Evolutionary conservation across 2,113 vertebrate genomes (phyloP).

Genomic region (Glaucidium brasilianum): DNA sequence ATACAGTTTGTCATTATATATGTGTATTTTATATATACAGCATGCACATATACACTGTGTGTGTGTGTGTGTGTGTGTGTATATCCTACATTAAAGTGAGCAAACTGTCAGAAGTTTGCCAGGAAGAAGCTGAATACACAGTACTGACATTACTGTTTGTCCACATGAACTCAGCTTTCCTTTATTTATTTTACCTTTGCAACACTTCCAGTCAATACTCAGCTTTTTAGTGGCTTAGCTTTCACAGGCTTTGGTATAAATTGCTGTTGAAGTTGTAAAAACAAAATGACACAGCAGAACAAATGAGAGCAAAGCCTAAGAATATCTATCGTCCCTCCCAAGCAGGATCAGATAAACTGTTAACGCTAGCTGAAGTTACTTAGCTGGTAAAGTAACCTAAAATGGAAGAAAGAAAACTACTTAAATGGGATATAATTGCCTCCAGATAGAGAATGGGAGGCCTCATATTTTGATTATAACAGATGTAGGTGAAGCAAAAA

Average conservation of each 20-base stretch:
- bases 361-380: neutral
- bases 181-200: conserved; percentile 30
- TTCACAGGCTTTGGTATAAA: neutral
- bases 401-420: neutral
- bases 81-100: neutral
- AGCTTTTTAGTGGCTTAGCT: neutral
- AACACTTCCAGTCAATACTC: conserved; percentile 4
- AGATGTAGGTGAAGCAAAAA: neutral
- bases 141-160: neutral
- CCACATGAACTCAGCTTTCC: neutral
- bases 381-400: neutral
- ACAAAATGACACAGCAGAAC: neutral
- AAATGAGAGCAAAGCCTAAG: neutral
- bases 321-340: neutral
- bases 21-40: neutral
- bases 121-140: neutral
- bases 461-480: neutral
- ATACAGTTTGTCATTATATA: neutral
- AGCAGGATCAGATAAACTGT: neutral
- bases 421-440: neutral
- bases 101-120: neutral
- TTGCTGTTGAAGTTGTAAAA: conserved; percentile 26
- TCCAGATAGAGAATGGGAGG: neutral
- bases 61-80: rapidly evolving
- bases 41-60: neutral